phyloP scores from a whole-genome alignment of 2,888 invertebrate genomes.

The Augochlorella aurata region DNA sequence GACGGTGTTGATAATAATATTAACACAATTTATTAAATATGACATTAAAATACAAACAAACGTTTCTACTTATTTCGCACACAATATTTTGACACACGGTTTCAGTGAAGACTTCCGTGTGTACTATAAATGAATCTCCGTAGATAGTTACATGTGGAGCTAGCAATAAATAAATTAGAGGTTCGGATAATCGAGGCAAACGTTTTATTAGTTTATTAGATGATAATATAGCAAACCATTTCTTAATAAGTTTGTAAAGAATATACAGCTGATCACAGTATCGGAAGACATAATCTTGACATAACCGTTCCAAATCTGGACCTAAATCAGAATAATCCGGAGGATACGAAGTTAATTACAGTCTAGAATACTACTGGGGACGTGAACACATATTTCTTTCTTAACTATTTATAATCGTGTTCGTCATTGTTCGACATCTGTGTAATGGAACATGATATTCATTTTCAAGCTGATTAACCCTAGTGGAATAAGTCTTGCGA shows the following conservation, averaged over 20 bases:
- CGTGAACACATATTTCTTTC: conserved; percentile 29
- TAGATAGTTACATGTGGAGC: no score
- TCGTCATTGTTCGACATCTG: background rate
- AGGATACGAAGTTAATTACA: conserved; percentile 60
- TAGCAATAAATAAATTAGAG: no score
- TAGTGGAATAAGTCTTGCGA: background rate
- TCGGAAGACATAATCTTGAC: no score
- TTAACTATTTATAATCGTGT: background rate
- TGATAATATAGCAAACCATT: no score
- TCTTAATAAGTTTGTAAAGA: no score
- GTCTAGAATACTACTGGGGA: conserved; percentile 49
- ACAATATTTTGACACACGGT: no score
- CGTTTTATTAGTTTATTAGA: no score
- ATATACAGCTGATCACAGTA: background rate
- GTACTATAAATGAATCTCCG: no score
- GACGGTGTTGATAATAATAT: background rate
- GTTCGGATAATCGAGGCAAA: no score
- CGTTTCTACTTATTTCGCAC: no score
- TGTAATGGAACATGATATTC: background rate
- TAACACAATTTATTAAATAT: background rate
- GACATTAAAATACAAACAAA: background rate
- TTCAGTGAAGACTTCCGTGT: no score
- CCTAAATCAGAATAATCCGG: conserved; percentile 49
- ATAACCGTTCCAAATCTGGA: conserved; percentile 29
- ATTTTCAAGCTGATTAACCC: background rate